These are phyloP conservation scores for Trochalopteron elliotii DNA, from an alignment of 2,113 vertebrate species.

Conservation along the genomic window DNA sequence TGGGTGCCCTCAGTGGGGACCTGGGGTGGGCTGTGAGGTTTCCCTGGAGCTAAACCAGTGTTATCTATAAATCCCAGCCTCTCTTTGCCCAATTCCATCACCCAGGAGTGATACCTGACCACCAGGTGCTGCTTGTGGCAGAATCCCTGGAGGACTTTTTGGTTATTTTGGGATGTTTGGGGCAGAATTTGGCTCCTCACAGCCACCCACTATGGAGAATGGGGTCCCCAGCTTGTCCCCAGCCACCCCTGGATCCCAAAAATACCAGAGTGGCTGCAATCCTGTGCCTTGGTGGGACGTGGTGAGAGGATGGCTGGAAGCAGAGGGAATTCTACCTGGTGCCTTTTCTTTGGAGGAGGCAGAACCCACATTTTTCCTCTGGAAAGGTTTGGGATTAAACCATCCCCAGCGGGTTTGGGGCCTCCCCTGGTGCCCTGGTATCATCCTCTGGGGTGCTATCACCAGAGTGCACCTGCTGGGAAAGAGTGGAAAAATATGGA, in stretches of 20 bases:
- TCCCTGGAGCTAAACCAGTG: rapidly evolving
- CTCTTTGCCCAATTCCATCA: background rate
- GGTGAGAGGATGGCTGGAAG: background rate
- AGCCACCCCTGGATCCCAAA: rapidly evolving
- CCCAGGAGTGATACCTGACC: background rate
- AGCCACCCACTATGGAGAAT: background rate
- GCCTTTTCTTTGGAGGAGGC: background rate
- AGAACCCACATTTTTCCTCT: background rate
- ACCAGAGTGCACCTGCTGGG: rapidly evolving
- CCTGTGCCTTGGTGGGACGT: rapidly evolving
- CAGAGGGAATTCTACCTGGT: background rate
- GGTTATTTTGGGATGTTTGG: background rate
- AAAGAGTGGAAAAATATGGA: rapidly evolving
- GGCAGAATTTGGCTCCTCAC: background rate
- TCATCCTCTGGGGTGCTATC: rapidly evolving
- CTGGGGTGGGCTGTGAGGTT: background rate
- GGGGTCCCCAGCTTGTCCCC: background rate
- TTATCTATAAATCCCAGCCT: rapidly evolving
- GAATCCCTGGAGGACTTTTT: rapidly evolving
- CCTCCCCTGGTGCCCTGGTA: background rate
- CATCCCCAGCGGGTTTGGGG: rapidly evolving
- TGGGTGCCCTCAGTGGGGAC: too few relatives aligned
- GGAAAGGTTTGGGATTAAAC: background rate
- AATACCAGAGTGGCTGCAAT: background rate
- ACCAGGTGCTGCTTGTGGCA: background rate